A percentile compares a stretch with the other conserved stretches of the same genome.
These are phyloP conservation scores for Maniola hyperantus DNA, from an alignment of 2,888 invertebrate species.

Conservation along the genomic window DNA sequence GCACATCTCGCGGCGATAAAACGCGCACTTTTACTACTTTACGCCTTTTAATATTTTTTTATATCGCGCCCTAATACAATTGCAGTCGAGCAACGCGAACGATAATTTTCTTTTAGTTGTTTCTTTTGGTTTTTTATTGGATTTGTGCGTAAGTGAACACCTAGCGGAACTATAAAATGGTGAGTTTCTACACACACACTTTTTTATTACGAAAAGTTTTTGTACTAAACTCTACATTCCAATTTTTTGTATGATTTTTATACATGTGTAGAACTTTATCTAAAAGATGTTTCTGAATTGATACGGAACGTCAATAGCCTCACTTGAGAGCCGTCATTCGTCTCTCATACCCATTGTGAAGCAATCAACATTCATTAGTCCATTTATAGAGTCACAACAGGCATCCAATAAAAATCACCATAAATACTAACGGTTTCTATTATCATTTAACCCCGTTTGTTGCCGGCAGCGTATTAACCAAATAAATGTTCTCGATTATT, in stretches of 20 bases:
- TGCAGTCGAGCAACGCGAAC: constrained; percentile 74
- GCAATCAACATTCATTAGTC: constrained; percentile 75
- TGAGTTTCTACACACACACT: constrained; percentile 27
- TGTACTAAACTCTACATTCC: not conserved
- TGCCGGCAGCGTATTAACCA: constrained; percentile 1
- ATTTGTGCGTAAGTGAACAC: constrained; percentile 47
- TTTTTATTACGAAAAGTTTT: not conserved
- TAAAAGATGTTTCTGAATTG: constrained; percentile 28
- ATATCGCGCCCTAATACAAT: constrained; percentile 77
- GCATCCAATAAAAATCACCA: constrained; percentile 58
- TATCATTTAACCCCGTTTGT: constrained; percentile 41
- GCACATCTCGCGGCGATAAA: constrained; percentile 70
- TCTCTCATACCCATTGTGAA: constrained; percentile 70
- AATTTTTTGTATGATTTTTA: not conserved
- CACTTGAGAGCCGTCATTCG: constrained; percentile 40
- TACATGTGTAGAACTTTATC: not conserved
- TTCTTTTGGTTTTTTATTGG: constrained; percentile 63
- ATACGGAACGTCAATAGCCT: constrained; percentile 39
- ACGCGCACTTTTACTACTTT: constrained; percentile 70
- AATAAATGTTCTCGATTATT: constrained; percentile 2
- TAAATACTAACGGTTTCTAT: constrained; percentile 40
- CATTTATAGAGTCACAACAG: constrained; percentile 67
- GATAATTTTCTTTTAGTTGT: constrained; percentile 63
- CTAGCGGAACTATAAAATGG: constrained; percentile 30
- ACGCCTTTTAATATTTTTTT: constrained; percentile 69